A percentile compares a stretch with the other conserved stretches of the same genome.
phyloP scores from a whole-genome alignment of 2,888 invertebrate genomes.

The Suillia variegata region DNA sequence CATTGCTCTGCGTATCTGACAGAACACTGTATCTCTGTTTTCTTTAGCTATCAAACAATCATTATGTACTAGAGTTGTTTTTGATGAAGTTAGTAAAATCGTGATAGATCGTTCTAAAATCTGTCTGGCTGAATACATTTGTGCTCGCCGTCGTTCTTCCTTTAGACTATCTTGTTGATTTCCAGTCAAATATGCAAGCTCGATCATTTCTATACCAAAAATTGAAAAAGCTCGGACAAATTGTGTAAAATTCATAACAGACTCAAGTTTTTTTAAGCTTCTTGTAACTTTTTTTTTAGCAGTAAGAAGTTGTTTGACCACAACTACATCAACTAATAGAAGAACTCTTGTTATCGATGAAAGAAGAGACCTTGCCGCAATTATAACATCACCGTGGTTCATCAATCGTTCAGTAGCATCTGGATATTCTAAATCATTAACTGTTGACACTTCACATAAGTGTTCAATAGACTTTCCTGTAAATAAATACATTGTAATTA shows the following conservation, averaged over 20 bases:
- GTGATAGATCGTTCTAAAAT: conserved; percentile 95
- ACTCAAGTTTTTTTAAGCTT: conserved; percentile 82
- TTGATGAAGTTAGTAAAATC: conserved; percentile 95
- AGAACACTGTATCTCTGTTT: conserved; percentile 97
- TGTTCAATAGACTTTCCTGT: conserved; percentile 90
- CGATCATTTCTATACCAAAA: conserved; percentile 98
- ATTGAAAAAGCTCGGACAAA: conserved; percentile 98
- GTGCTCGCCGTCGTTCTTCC: conserved; percentile 92
- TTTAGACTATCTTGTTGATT: conserved; percentile 82
- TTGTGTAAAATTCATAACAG: conserved; percentile 91
- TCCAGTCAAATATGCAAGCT: conserved; percentile 90
- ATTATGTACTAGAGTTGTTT: conserved; percentile 93
- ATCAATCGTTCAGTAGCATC: conserved; percentile 71
- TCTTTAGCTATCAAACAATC: conserved; percentile 91
- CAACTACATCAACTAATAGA: conserved; percentile 94
- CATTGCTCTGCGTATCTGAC: conserved; percentile 96
- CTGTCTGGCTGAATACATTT: conserved; percentile 95
- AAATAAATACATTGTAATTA: conserved; percentile 31
- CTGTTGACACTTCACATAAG: conserved; percentile 75
- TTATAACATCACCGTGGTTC: conserved; percentile 77
- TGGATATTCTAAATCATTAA: conserved; percentile 65
- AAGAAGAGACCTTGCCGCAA: conserved; percentile 90
- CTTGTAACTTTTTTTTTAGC: conserved; percentile 95
- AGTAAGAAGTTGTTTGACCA: conserved; percentile 92
- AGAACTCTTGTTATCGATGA: conserved; percentile 95